Percentiles rank a stretch among this genome's conserved stretches.
Conservation (phyloP, 35 echinoderm and acorn worm species). For the Apostichopus parvimensis region DNA sequence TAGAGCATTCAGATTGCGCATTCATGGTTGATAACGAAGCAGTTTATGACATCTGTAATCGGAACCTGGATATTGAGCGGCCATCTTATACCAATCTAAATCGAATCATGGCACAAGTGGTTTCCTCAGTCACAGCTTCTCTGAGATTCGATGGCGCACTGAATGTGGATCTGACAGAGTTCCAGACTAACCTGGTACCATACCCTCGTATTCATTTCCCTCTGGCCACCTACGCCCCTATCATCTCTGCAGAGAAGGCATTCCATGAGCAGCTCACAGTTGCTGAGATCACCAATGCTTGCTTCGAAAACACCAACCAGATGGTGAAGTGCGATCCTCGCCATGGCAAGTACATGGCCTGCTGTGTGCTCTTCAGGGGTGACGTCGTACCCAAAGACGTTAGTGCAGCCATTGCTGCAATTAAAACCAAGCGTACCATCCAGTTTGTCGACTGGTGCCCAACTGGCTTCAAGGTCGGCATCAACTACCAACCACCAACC, state of each 20-base stretch:
- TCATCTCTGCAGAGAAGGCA: constrained; percentile 91
- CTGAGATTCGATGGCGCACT: constrained; percentile 31
- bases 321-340: too few species aligned
- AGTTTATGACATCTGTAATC: constrained; percentile 84
- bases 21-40: constrained; percentile 56
- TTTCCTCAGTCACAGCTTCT: constrained; percentile 83
- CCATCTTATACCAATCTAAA: constrained; percentile 90
- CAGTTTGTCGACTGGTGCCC: too few species aligned
- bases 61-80: constrained; percentile 90
- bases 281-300: background rate
- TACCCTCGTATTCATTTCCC: constrained; percentile 97
- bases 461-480: too few species aligned
- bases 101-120: constrained; percentile 80
- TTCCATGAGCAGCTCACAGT: constrained; percentile 87
- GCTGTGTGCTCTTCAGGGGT: constrained; percentile 70
- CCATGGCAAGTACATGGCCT: too few species aligned
- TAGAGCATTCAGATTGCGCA: constrained; percentile 86
- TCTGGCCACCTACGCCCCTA: constrained; percentile 86
- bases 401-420: constrained; percentile 77
- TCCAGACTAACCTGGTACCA: constrained; percentile 98
- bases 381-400: constrained; percentile 43
- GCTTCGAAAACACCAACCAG: too few species aligned
- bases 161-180: constrained; percentile 93
- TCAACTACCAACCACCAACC: too few species aligned
- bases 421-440: constrained; percentile 20